Evolutionary conservation across 2,113 vertebrate species (phyloP), one percentile per base, ranked within the genome.

Genomic region (Puntigrus tetrazona): DNA sequence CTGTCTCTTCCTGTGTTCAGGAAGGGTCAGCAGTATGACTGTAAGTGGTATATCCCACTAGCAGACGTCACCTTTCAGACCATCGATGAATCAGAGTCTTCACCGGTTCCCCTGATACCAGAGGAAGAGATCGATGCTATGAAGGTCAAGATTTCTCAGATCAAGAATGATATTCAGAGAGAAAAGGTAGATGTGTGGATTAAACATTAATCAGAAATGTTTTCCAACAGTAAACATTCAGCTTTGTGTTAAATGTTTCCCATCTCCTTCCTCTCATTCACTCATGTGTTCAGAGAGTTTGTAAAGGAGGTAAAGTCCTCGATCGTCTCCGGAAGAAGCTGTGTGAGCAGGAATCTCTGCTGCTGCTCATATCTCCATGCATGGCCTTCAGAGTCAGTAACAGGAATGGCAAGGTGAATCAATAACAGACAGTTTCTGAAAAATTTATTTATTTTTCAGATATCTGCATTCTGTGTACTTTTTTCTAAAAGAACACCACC

Each of bases 111-210:
- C 0, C 95, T 98, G 91, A 96, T 97, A 85, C 95, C 96, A 0
- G 98, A 99, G 0, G 98, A 99, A 88, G 98, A 99, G 81, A 93
- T 99, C 7, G 98, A 99, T 0, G 93, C 95, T 87, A 94, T 99
- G 93, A 99, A 99, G 93, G 95, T 97, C 82, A 99, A 99, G 94
- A 99, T 99, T 92, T 99, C 98, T 41, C 97, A 99, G 89, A 95
- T 99, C 63, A 98, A 97, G 92, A 98, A 93, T 0, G 98, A 99
- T 85, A 95, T 99, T 82, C 97, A 99, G 90, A 94, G 97, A 80
- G 98, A 99, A 90, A 99, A 98, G 96, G 98, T 99, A 91, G 1
- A n/a, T 20, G n/a, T 72, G 45, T 9, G 18, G 7, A n/a, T 55
- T 55, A n/a, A n/a, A 55, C 4, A 38, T 69, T 50, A 6, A 29